A percentile compares a stretch with the other conserved stretches of the same genome.
These are phyloP conservation scores for Etheostoma nigrum DNA, from an alignment of 2,797 vertebrate genomes.

Conservation along the genomic window DNA sequence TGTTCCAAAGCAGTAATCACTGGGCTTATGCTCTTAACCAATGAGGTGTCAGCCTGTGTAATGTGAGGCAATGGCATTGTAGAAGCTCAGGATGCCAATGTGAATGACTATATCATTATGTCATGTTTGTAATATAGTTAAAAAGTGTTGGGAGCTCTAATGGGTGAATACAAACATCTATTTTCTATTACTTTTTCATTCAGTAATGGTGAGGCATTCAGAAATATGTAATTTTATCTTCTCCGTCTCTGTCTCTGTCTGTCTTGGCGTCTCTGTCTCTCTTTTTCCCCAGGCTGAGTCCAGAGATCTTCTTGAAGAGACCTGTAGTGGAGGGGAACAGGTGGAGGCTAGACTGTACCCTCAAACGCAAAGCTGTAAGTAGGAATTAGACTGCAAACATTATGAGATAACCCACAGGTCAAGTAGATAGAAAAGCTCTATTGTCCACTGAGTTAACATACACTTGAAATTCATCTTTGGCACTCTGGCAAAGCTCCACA, in stretches of 20 bases:
- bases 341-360: conserved; percentile 95
- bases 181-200: background rate
- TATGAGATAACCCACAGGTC: background rate
- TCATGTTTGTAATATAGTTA: conserved; percentile 14
- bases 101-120: conserved; percentile 45
- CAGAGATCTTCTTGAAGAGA: conserved; percentile 98
- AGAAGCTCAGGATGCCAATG: conserved; percentile 44
- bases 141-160: conserved; percentile 1
- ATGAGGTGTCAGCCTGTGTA: conserved; percentile 46
- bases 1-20: conserved; percentile 55
- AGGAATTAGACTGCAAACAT: background rate
- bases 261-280: background rate
- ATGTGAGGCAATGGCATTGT: conserved; percentile 43
- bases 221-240: background rate
- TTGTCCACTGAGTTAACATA: too few relatives aligned
- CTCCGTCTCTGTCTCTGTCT: conserved; percentile 1
- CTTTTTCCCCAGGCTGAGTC: conserved; percentile 89
- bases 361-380: conserved; percentile 96
- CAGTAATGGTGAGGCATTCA: background rate
- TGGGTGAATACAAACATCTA: background rate
- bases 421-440: background rate
- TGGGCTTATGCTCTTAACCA: conserved; percentile 57
- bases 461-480: too few relatives aligned
- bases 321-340: conserved; percentile 97
- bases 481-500: too few relatives aligned